A percentile compares a stretch with the other conserved stretches of the same genome.
Evolutionary conservation across 2,797 vertebrate species (phyloP).

Genomic region (Rhodeus uyekii): DNA sequence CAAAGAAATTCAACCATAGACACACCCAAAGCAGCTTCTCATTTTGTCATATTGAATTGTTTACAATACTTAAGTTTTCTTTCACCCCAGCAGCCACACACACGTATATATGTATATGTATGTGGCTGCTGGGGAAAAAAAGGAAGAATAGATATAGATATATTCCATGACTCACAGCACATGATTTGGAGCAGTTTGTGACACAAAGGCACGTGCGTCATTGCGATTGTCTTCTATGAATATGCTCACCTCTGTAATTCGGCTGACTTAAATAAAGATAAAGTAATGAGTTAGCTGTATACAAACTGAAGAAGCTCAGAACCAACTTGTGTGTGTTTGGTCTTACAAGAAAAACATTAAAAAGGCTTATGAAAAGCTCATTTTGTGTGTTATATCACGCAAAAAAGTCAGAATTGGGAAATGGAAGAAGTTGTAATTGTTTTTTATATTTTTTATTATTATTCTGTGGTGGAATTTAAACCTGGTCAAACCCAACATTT

Average conservation of each 20-base stretch:
- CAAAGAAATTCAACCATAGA: background rate
- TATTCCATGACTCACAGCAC: constrained; percentile 18
- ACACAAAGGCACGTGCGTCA: constrained; percentile 12
- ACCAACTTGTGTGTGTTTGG: background rate
- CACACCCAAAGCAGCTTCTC: constrained; percentile 15
- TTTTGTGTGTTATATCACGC: too few species aligned
- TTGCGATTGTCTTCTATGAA: constrained; percentile 5
- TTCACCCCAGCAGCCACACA: background rate
- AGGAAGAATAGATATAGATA: too few species aligned
- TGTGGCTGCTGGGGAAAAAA: too few species aligned
- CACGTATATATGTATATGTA: background rate
- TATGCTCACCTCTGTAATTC: constrained; percentile 3
- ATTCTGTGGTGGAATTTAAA: too few species aligned
- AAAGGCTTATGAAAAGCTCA: background rate
- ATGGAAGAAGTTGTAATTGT: too few species aligned
- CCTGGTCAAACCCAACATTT: too few species aligned
- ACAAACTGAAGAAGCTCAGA: background rate
- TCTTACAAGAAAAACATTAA: background rate
- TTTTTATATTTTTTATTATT: too few species aligned
- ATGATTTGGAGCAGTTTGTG: constrained; percentile 2
- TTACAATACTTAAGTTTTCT: background rate
- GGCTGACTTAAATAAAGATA: background rate
- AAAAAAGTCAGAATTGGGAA: too few species aligned
- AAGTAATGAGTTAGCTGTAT: constrained; percentile 5
- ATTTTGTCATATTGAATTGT: background rate